Evolutionary conservation across 2,888 invertebrate genomes (phyloP), one percentile per base, ranked within the genome.

Genomic region (Hydropsyche betteni): DNA sequence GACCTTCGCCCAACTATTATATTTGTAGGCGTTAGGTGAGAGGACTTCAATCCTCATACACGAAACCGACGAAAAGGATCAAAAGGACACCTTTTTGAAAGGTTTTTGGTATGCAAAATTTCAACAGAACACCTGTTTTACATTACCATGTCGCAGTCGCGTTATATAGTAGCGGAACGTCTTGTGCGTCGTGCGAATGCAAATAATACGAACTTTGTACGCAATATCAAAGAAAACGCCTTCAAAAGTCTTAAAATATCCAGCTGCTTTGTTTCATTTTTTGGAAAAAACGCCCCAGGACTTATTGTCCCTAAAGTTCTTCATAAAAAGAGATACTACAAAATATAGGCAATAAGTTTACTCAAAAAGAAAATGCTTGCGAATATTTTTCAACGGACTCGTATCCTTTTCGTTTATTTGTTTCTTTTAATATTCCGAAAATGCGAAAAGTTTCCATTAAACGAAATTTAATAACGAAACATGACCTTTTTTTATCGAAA

Each of bases 341-440:
- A 64, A 64, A 64, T 64, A 64, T 64, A 64, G 64, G 36, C 64
- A 64, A 64, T 64, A 64, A 64, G 64, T 64, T 64, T 36, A 10
- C 55, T 55, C 55, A 6, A 55, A n/a, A 55, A 33, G 16, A 61
- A 36, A 36, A 64, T 34, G 64, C 36, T 64, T 36, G 6, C n/a
- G 64, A 64, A 64, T 64, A n/a, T 61, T 24, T 10, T 10, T 24
- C 33, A 16, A 61, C 16, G 58, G 14, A 58, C 16, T 16, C 16
- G 58, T 10, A 44, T 44, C 44, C 44, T 4, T 44, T 44, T 44
- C 44, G 44, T 44, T 6, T 44, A 44, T 44, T 6, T 44, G 3
- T 44, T 44, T 8, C 3, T 44, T 44, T 44, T 6, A 44, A 44
- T 44, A 44, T 44, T 44, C 44, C 44, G 44, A 44, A 10, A 44